These are phyloP conservation scores for Phengaris arion DNA, from an alignment of 2,888 invertebrate species.

Conservation along the genomic window DNA sequence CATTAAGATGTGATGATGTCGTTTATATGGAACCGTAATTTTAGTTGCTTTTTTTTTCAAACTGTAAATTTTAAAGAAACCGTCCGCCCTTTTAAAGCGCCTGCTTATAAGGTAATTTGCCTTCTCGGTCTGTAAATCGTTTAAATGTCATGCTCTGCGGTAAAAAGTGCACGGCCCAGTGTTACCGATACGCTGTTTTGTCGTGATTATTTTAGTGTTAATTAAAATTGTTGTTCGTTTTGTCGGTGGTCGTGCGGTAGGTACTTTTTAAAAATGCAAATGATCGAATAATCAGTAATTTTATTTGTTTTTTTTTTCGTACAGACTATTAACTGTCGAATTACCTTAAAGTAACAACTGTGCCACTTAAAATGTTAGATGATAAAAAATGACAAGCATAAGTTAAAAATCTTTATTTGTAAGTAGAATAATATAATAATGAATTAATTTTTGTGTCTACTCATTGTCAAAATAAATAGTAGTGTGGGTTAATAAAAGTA, in stretches of 20 bases:
- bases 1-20: neutral
- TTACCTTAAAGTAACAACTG: neutral
- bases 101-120: slow-evolving; percentile 6
- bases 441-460: no score
- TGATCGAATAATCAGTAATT: neutral
- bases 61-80: neutral
- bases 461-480: no score
- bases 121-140: neutral
- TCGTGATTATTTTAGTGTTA: slow-evolving; percentile 20
- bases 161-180: neutral
- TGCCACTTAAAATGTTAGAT: neutral
- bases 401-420: no score
- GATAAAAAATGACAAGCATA: no score
- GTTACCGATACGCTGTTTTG: slow-evolving; percentile 15
- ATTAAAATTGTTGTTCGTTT: slow-evolving; percentile 3
- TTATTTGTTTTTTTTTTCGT: neutral
- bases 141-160: neutral
- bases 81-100: neutral
- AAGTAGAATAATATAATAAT: no score
- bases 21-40: neutral
- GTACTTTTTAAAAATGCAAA: slow-evolving; percentile 6
- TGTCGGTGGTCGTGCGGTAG: neutral
- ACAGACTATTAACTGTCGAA: neutral
- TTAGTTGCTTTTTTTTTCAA: neutral
- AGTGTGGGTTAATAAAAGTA: no score